Base-by-base conservation (phyloP, 1,140 invertebrate genomes). In the Cyclina sinensis region DNA sequence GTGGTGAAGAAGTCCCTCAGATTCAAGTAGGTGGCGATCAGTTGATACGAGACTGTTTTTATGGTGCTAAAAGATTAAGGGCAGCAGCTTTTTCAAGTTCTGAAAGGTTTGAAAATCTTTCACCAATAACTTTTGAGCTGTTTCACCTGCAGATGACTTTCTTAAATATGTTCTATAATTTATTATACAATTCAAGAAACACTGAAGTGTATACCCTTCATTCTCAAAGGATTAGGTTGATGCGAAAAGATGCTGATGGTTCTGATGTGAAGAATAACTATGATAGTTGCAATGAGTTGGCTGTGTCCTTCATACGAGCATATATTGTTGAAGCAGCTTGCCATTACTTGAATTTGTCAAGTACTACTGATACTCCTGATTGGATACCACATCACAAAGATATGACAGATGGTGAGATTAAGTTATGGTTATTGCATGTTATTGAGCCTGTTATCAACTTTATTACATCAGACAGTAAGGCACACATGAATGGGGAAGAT, bases 21-120 rank as follows among this genome's bases (percentile, higher is more conserved):
- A 43, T 90, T n/a, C 86, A 90, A 30, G 73, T 90, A 24, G 86
- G 89, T 12, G 89, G 89, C 24, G 89, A 90, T 65, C 84, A 87
- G 39, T 32, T 90, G 11, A 90, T 84, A 9, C 73, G 89, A 73
- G 80, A 89, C 35, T n/a, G 62, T 35, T 85, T 89, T 88, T 88
- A 78, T 65, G 85, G 89, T 18, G 89, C 89, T 37, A 90, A 81
- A 39, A 16, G 59, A 21, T 43, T 86, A 11, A 32, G 82, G 51
- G 76, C 70, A 18, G 48, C 59, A 9, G 74, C 73, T 18, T n/a
- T 62, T 16, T 65, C 51, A 21, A 1, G 11, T 24, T 65, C 48
- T 43, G 81, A 89, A 3, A 48, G 62, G 21, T 86, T 89, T 80
- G 62, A 62, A 14, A 18, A 70, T 85, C 24, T 89, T 21, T 70